These are phyloP conservation scores for Pipistrellus nathusii DNA, from an alignment of 2,797 vertebrate species.

Conservation along the genomic window DNA sequence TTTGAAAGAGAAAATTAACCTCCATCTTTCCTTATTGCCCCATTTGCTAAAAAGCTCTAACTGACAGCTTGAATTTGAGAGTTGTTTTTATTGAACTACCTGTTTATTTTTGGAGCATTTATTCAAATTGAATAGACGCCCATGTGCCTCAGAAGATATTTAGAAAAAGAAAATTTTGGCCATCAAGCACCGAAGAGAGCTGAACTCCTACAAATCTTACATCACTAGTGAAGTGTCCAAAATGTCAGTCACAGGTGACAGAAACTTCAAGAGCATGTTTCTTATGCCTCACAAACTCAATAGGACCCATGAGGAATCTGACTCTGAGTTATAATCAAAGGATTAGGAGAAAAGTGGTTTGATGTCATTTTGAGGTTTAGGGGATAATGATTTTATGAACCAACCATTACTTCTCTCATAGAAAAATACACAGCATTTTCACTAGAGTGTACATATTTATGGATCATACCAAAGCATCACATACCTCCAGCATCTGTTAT, in stretches of 20 bases:
- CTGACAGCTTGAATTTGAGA: constrained; percentile 17
- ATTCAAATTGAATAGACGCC: constrained; percentile 22
- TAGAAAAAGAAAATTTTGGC: constrained; percentile 27
- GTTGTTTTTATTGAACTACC: background rate
- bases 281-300: background rate
- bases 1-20: constrained; percentile 45
- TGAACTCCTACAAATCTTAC: background rate
- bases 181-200: background rate
- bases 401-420: constrained; percentile 5
- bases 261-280: background rate
- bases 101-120: constrained; percentile 41
- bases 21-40: constrained; percentile 2
- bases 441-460: background rate
- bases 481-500: background rate
- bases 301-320: background rate
- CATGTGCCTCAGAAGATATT: constrained; percentile 27
- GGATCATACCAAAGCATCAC: background rate
- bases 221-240: background rate
- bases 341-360: constrained; percentile 18
- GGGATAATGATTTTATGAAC: constrained; percentile 23
- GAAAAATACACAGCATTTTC: constrained; percentile 11
- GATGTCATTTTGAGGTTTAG: constrained; percentile 6
- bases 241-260: constrained; percentile 23
- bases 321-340: constrained; percentile 41
- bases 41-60: constrained; percentile 19